Evolutionary conservation across 2,113 vertebrate species (phyloP).

Genomic region (Chlorocebus sabaeus): DNA sequence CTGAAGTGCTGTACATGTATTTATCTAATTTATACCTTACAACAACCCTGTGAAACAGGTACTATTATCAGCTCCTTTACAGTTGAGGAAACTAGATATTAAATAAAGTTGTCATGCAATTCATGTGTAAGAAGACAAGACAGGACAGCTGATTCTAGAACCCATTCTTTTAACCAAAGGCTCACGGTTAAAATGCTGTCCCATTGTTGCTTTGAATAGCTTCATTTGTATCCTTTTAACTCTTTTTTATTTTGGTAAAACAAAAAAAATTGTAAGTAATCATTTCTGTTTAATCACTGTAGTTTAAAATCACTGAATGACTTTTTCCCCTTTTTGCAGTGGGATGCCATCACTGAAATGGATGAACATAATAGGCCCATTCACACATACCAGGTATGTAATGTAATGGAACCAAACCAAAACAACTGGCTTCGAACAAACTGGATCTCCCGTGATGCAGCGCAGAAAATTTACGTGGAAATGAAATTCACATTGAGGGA

Average conservation of each 20-base stretch:
- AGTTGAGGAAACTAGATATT: background rate
- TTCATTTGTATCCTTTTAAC: background rate
- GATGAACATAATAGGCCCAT: constrained; percentile 97
- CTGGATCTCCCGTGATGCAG: constrained; percentile 95
- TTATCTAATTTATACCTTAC: background rate
- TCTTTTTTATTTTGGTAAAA: background rate
- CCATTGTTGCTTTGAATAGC: background rate
- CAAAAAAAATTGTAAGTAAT: background rate
- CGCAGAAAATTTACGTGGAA: constrained; percentile 96
- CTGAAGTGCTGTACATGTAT: background rate
- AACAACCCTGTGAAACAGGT: background rate
- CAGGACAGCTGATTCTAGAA: background rate
- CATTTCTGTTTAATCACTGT: background rate
- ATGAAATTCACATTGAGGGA: constrained; percentile 96
- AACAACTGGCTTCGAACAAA: constrained; percentile 98
- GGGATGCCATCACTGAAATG: constrained; percentile 98
- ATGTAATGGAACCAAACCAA: constrained; percentile 97
- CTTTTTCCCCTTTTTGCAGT: constrained; percentile 82
- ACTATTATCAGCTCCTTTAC: background rate
- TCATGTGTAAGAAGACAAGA: background rate
- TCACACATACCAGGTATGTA: constrained; percentile 97
- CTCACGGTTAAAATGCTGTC: background rate
- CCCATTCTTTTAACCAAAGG: background rate
- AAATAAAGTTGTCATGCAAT: background rate
- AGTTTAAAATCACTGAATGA: background rate